These are phyloP conservation scores for Bombus picipes DNA, from an alignment of 1,140 invertebrate species.

Conservation along the genomic window DNA sequence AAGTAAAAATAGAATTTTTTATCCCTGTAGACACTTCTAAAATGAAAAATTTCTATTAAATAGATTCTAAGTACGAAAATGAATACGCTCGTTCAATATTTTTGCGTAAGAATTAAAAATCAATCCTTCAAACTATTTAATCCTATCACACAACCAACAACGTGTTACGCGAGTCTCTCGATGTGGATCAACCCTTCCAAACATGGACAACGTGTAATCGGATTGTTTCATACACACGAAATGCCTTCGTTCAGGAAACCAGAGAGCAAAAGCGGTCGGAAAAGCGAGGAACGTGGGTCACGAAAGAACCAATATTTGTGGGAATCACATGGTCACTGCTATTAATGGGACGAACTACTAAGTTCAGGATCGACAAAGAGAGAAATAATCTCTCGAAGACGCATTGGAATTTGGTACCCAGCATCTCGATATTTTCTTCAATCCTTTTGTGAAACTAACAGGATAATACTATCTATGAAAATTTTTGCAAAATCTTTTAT, in stretches of 20 bases:
- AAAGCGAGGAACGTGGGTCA: conserved; percentile 22
- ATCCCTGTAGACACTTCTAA: no score
- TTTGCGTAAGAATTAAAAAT: no score
- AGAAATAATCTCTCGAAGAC: background rate
- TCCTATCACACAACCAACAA: background rate
- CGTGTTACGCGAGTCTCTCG: no score
- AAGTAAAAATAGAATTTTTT: no score
- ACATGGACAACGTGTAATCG: background rate
- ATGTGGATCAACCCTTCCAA: background rate
- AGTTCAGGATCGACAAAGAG: background rate
- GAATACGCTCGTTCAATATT: no score
- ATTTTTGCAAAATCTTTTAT: background rate
- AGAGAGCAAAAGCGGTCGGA: background rate
- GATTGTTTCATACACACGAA: background rate
- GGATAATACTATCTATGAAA: background rate
- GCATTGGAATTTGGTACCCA: background rate
- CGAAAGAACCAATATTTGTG: conserved; percentile 52
- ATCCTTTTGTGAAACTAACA: background rate
- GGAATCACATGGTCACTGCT: conserved; percentile 49
- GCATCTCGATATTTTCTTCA: background rate
- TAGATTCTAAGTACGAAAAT: no score
- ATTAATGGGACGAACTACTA: conserved; percentile 27
- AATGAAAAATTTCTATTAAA: no score
- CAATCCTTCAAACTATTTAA: background rate
- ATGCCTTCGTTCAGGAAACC: background rate